Evolutionary conservation across 2,113 vertebrate genomes (phyloP).

Genomic region (Mola mola): DNA sequence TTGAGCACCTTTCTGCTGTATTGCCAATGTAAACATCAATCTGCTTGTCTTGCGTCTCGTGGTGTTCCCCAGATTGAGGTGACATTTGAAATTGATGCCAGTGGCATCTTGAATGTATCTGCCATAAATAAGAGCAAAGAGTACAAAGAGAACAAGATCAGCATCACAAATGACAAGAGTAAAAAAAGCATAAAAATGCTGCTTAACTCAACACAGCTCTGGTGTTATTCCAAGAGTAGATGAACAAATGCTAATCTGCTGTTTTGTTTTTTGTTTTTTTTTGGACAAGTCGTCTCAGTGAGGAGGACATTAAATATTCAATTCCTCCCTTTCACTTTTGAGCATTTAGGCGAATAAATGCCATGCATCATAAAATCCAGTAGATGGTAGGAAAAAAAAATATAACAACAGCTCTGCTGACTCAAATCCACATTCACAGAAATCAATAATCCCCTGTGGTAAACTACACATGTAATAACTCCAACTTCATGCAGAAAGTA

Average conservation of each 20-base stretch:
- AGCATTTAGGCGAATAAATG: too few relatives aligned
- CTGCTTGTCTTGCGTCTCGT: conserved; percentile 83
- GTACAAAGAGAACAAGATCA: conserved; percentile 92
- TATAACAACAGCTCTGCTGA: too few relatives aligned
- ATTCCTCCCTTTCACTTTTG: too few relatives aligned
- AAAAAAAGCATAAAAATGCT: too few relatives aligned
- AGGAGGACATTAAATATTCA: conserved; percentile 97
- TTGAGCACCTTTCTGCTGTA: fast-evolving
- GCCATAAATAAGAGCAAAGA: conserved; percentile 84
- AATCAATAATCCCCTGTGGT: too few relatives aligned
- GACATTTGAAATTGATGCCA: conserved; percentile 85
- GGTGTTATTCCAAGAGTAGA: too few relatives aligned
- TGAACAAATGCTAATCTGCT: not conserved
- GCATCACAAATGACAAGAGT: conserved; percentile 96
- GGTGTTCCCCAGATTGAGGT: conserved; percentile 85
- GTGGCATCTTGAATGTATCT: conserved; percentile 86
- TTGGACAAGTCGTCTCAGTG: conserved; percentile 91
- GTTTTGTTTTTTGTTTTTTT: too few relatives aligned
- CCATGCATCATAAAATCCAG: too few relatives aligned
- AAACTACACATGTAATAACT: too few relatives aligned
- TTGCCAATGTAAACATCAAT: conserved; percentile 86
- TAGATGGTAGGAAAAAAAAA: too few relatives aligned
- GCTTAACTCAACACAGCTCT: fast-evolving
- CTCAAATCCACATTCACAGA: too few relatives aligned
- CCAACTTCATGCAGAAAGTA: too few relatives aligned